phyloP scores from a whole-genome alignment of 2,888 invertebrate species.

The Epistrophe eligans region DNA sequence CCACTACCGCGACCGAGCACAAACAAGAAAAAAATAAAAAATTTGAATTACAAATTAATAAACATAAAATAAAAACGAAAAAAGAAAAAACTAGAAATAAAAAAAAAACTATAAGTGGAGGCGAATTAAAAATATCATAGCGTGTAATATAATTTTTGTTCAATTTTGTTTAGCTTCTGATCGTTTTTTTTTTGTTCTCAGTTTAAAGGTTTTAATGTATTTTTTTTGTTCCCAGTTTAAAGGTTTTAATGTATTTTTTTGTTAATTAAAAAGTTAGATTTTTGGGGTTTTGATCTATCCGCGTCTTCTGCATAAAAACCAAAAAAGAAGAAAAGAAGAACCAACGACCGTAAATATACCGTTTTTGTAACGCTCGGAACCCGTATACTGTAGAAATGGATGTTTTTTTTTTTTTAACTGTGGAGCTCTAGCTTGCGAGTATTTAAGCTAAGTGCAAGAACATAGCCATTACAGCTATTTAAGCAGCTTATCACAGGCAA shows the following conservation, averaged over 20 bases:
- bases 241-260: neutral
- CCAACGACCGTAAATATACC: conserved; percentile 14
- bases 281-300: neutral
- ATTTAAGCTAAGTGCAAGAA: conserved; percentile 8
- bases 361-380: conserved; percentile 17
- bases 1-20: too few relatives aligned
- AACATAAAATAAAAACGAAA: neutral
- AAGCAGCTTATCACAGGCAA: neutral
- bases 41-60: neutral
- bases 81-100: too few relatives aligned
- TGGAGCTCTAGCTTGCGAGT: neutral
- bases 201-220: neutral
- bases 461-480: neutral
- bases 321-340: neutral
- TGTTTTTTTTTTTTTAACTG: neutral
- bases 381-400: neutral
- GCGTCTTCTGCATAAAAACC: neutral
- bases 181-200: conserved; percentile 17
- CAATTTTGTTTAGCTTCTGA: neutral
- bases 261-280: neutral
- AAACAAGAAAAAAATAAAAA: neutral
- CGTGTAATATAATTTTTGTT: conserved; percentile 26
- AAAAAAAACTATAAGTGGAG: neutral
- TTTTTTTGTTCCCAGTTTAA: neutral
- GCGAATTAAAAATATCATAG: conserved; percentile 51